Base-by-base conservation (phyloP, 2,888 invertebrate species). In the Amitus sp. region DNA sequence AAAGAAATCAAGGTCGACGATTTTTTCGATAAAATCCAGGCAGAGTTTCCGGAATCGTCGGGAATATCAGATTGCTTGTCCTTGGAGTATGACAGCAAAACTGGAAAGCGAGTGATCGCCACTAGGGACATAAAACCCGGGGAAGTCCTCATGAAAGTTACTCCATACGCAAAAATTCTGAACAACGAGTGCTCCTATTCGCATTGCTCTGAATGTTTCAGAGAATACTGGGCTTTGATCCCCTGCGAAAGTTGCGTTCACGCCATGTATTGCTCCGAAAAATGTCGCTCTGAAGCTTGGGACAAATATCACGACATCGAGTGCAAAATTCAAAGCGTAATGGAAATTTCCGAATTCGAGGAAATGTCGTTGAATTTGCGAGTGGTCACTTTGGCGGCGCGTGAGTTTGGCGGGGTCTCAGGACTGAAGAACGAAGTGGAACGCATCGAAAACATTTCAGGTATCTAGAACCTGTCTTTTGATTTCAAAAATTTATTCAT, bases 141-240 rank as follows among this genome's bases (percentile, higher is more conserved):
- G 2, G 30, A 30, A 9, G n/a, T 30, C 30, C 6, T 30, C n/a
- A 2, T n/a, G 10, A 9, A 30, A n/a, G 6, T n/a, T n/a, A 30
- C 6, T 30, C 30, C 30, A 10, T 30, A 30, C 30, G 30, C 10
- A 6, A 30, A 30, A 30, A 2, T 30, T 10, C n/a, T 30, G 10
- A 2, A 10, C 2, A 2, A 2, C 10, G 30, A n/a, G 2, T 30
- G 30, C n/a, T n/a, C n/a, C n/a, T 30, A 30, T n/a, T 10, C n/a
- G 30, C 30, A 30, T n/a, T 30, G 30, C n/a, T 30, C 30, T n/a
- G 30, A 30, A n/a, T 30, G 30, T 30, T 30, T 30, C 30, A 30
- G n/a, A 30, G 30, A 30, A 30, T 7, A 7, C n/a, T 30, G 30
- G 30, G n/a, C 30, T 3, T 30, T n/a, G 30, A 30, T 30, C n/a